These are phyloP conservation scores for Pemphigus obesinymphae DNA, from an alignment of 1,140 invertebrate species.

Conservation along the genomic window DNA sequence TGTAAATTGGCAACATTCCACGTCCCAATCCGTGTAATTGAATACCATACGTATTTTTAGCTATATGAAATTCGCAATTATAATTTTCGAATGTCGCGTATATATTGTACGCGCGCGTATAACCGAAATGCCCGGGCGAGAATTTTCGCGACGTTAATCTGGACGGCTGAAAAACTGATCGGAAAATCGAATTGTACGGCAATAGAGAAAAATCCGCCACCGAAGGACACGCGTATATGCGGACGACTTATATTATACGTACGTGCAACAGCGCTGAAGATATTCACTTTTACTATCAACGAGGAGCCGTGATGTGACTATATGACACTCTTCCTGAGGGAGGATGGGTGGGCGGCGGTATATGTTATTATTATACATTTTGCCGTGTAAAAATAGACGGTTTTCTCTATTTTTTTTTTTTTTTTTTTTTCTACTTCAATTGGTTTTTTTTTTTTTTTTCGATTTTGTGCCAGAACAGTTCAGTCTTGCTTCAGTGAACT, in stretches of 20 bases:
- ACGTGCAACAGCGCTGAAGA: neutral
- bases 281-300: slow-evolving; percentile 24
- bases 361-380: slow-evolving; percentile 2
- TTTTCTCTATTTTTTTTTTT: neutral
- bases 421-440: neutral
- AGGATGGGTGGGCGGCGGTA: neutral
- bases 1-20: slow-evolving; percentile 11
- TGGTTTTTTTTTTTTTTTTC: too few relatives aligned
- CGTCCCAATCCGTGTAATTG: slow-evolving; percentile 17
- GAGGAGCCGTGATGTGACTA: neutral
- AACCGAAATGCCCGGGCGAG: neutral
- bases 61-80: slow-evolving; percentile 17
- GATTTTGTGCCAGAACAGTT: neutral
- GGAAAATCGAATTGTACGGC: neutral
- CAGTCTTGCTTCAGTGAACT: neutral
- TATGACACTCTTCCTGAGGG: neutral
- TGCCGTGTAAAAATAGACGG: slow-evolving; percentile 5
- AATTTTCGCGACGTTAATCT: neutral
- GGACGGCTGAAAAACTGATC: neutral
- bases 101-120: too few relatives aligned
- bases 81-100: slow-evolving; percentile 7
- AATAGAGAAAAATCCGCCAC: neutral
- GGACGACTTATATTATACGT: neutral
- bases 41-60: slow-evolving; percentile 31
- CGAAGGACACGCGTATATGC: neutral